A percentile compares a stretch with the other conserved stretches of the same genome.
phyloP scores from a whole-genome alignment of 2,888 invertebrate species.

The Hypomecis punctinalis region DNA sequence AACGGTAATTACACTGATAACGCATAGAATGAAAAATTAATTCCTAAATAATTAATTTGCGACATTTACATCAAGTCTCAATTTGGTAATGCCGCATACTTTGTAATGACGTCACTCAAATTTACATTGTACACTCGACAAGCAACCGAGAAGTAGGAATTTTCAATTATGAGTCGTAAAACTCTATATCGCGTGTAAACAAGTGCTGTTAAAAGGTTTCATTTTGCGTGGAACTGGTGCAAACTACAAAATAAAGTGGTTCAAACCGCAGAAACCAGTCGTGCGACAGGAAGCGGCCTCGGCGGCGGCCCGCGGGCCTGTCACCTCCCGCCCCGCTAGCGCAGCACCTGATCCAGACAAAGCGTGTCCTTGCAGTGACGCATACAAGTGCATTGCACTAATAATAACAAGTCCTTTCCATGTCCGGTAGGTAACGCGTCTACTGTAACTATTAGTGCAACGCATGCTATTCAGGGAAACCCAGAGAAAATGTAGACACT shows the following conservation, averaged over 20 bases:
- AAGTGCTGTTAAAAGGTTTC: slow-evolving; percentile 65
- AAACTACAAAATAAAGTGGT: slow-evolving; percentile 79
- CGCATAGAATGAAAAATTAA: not conserved
- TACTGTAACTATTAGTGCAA: slow-evolving; percentile 35
- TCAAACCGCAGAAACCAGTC: slow-evolving; percentile 81
- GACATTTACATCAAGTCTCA: slow-evolving; percentile 28
- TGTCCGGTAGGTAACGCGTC: slow-evolving; percentile 68
- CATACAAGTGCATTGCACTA: slow-evolving; percentile 83
- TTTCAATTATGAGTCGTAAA: slow-evolving; percentile 32
- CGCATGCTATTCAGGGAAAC: slow-evolving; percentile 27
- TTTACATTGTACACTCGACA: slow-evolving; percentile 24
- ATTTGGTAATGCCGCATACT: slow-evolving; percentile 28
- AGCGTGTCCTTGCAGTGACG: slow-evolving; percentile 81
- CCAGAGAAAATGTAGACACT: not conserved
- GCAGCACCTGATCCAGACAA: slow-evolving; percentile 81
- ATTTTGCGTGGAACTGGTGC: slow-evolving; percentile 77
- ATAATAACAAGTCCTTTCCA: slow-evolving; percentile 73
- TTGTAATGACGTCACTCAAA: slow-evolving; percentile 24
- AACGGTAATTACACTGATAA: not conserved
- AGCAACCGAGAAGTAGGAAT: slow-evolving; percentile 33
- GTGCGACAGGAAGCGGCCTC: slow-evolving; percentile 82
- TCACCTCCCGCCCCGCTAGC: slow-evolving; percentile 36
- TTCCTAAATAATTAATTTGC: slow-evolving; percentile 11
- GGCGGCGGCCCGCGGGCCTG: slow-evolving; percentile 53
- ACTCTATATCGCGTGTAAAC: slow-evolving; percentile 39